Base-by-base conservation (phyloP, 2,797 vertebrate genomes). In the Argentina silus region DNA sequence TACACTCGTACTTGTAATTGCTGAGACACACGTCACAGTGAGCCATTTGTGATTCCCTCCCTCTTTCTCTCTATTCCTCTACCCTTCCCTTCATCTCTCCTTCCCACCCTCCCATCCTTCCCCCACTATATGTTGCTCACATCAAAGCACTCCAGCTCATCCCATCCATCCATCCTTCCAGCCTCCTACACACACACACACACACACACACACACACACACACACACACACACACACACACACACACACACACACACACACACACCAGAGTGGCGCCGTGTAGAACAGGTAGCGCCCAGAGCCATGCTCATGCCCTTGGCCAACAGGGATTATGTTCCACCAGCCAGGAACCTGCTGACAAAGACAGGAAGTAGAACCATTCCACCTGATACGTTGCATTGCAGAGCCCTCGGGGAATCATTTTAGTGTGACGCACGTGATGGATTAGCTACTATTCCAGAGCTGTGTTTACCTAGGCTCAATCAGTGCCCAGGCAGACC, bases 301-400 rank as follows among this genome's bases (percentile, higher is more conserved):
- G 71, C 67, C n/a, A 36, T 69, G 74, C 48, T 76, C 73, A 45
- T 71, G 23, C 81, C 48, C 1, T 78, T 67, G 81, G 71, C 81
- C 76, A 74, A 71, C 74, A 17, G 57, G 56, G 78, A 83, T 77
- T 78, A 69, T 85, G 83, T 78, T 77, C 72, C 83, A 19, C 83
- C 9, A 57, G 80, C 81, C 90, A 89, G 90, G 87, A 93, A 92
- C 87, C 83, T 82, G 86, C 69, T 84, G 56, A 92, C 90, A 91
- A 91, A 91, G 90, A 90, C 86, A 88, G 90, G 89, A 93, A 91
- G 88, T 86, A 83, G 84, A 87, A 87, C 72, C 77, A 78, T 81
- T 88, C 81, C 88, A 90, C 86, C 83, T 89, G 83, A 91, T 90
- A 88, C 77, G 53, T 78, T 53, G 75, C 61, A 15, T 67, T 60